Evolutionary conservation across 2,888 invertebrate species (phyloP), one percentile per base, ranked within the genome.

Genomic region (Sturmia bella): DNA sequence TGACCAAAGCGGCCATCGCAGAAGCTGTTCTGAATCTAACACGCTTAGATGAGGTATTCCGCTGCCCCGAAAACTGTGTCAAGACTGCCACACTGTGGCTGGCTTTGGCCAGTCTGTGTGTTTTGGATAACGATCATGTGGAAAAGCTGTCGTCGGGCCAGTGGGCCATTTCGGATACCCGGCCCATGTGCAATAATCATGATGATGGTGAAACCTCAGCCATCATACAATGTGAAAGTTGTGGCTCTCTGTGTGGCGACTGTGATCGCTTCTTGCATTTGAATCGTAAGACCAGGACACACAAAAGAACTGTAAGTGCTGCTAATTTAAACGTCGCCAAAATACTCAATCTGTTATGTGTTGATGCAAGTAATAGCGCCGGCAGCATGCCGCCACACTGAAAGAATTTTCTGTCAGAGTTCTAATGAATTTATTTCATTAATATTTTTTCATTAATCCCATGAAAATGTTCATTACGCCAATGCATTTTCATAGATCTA

Each of bases 191-290:
- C 91, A 95, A 94, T 64, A 99, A 99, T 91, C 99, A 99, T 90
- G 99, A 99, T 89, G 99, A 99, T 89, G 97, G 96, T 0, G 94
- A 96, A 88, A 99, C 98, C 0, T 93, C 94, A 13, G 99, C 98
- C 0, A 96, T 98, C 80, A 96, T 99, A 80, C 96, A 98, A 86
- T 99, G 99, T 90, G 95, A 94, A 85, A 93, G 93, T 7, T 99
- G 99, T 89, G 98, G 97, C 19, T 95, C 98, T 83, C 92, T 99
- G 39, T 99, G 99, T 90, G 95, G 96, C 0, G 99, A 99, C 89
- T 99, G 99, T 90, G 99, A 99, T 91, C 93, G 98, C 69, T 97
- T 98, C 89, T 92, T 99, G 79, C 99, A 99, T 91, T 93, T 99
- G 70, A 97, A 97, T 89, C 93, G 97, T 63, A 94, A 95, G 87